Evolutionary conservation across 2,797 vertebrate species (phyloP).

Genomic region (Cuculus canorus): DNA sequence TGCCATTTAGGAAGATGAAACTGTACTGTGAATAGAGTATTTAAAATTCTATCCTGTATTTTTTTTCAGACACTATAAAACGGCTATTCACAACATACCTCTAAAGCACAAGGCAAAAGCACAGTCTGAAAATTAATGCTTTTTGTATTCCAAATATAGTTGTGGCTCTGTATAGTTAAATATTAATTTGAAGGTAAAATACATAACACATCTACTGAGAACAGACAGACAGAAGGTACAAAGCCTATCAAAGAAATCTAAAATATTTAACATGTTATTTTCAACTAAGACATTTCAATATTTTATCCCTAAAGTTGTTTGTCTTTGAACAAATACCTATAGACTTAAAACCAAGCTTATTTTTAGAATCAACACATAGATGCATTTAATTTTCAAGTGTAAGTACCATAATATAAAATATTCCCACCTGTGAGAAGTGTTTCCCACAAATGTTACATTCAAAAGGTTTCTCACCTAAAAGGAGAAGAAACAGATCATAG

Average conservation of each 20-base stretch:
- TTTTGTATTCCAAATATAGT: neutral
- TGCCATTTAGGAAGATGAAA: neutral
- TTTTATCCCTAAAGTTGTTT: neutral
- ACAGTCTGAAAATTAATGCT: neutral
- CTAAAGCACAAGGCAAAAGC: neutral
- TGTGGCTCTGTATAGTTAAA: neutral
- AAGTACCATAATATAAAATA: conserved; percentile 67
- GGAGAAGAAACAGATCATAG: conserved; percentile 60
- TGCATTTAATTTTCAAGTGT: conserved; percentile 51
- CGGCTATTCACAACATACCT: neutral
- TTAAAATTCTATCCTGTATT: neutral
- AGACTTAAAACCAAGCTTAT: neutral
- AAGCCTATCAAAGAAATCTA: neutral
- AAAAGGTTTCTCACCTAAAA: conserved; percentile 97
- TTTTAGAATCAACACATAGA: conserved; percentile 34
- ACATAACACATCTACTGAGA: neutral
- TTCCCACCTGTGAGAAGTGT: conserved; percentile 96
- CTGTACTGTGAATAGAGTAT: neutral
- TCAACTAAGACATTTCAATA: neutral
- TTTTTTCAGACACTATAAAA: neutral
- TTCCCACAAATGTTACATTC: conserved; percentile 97
- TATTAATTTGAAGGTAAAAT: neutral
- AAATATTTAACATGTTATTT: neutral
- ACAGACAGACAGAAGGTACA: neutral
- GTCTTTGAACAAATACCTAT: neutral